Evolutionary conservation across 2,113 vertebrate species (phyloP).

Genomic region (Catharus fuscescens): DNA sequence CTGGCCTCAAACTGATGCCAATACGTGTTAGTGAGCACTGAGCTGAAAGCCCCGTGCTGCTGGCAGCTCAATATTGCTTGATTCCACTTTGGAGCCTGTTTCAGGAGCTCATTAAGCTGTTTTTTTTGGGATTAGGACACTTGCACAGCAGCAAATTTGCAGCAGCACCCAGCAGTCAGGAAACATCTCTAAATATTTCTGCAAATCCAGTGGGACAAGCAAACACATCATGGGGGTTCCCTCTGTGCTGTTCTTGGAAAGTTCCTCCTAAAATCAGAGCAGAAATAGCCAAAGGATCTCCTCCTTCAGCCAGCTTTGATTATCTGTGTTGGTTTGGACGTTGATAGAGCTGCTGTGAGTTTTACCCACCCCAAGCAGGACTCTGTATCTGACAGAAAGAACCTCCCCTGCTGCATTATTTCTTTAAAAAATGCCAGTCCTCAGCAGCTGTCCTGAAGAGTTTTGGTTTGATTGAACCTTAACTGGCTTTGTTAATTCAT

Average conservation of each 20-base stretch:
- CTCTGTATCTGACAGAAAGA: no score
- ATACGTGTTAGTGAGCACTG: neutral
- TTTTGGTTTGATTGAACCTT: neutral
- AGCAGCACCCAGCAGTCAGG: neutral
- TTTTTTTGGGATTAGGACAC: neutral
- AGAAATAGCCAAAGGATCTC: neutral
- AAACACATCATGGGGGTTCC: neutral
- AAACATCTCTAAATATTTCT: slow-evolving; percentile 23
- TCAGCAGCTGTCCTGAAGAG: neutral
- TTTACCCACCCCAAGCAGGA: neutral
- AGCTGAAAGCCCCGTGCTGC: neutral
- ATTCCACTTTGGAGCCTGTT: neutral
- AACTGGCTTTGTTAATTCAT: neutral
- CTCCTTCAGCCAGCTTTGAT: neutral
- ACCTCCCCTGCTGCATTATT: neutral
- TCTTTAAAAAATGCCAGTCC: neutral
- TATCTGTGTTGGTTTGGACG: neutral
- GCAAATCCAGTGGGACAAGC: neutral
- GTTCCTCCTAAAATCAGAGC: neutral
- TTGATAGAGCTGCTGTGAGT: neutral
- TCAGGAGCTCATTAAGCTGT: neutral
- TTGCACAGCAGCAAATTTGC: neutral
- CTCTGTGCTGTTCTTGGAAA: neutral
- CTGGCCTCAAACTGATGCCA: neutral
- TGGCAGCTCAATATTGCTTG: slow-evolving; percentile 8